Base-by-base conservation (phyloP, 2,113 vertebrate genomes). In the Leptocoma aspasia region DNA sequence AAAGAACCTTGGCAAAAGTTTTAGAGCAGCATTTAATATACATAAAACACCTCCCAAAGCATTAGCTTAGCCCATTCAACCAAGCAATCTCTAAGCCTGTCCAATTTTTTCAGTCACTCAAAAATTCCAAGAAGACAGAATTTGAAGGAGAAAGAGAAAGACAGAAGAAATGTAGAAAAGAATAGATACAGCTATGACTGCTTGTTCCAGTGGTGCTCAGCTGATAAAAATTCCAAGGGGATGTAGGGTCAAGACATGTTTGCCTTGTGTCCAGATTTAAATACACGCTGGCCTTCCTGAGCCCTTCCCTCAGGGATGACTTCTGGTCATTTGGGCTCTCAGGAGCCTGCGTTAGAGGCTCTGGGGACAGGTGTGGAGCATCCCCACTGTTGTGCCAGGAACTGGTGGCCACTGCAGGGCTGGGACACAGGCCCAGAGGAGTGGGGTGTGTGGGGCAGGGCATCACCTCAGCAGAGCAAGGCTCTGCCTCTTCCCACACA, bases 161-260 rank as follows among this genome's bases (percentile, higher is more conserved):
- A 57, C 4, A 57, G 35, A 59, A 64, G 19, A 54, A 2, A 39
- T 22, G 17, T 6, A 13, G 52, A 35, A 42, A 49, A 56, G 4
- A 39, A n/a, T 1, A 75, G 5, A 9, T 30, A 35, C 5, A 31
- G 13, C 44, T 66, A 14, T 11, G 8, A 31, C 7, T 66, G 11
- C 21, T 66, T 10, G 9, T 66, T 42, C 31, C 42, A 42, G 6
- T 26, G 11, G 35, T 21, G 44, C 9, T 66, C 31, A 50, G 52
- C 21, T 14, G 9, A 42, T 11, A 66, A 35, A 84, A 75, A 30
- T 41, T 65, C 12, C 28, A 73, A 30, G 19, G 19, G 3, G 8
- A 24, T 24, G 15, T 15, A 41, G 11, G 3, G 23, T n/a, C 15
- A n/a, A 47, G 28, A 39, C 0, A 0, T 15, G 11, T 39, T 33